Evolutionary conservation across 2,113 vertebrate species (phyloP).

Genomic region (Chaetodon auriga): DNA sequence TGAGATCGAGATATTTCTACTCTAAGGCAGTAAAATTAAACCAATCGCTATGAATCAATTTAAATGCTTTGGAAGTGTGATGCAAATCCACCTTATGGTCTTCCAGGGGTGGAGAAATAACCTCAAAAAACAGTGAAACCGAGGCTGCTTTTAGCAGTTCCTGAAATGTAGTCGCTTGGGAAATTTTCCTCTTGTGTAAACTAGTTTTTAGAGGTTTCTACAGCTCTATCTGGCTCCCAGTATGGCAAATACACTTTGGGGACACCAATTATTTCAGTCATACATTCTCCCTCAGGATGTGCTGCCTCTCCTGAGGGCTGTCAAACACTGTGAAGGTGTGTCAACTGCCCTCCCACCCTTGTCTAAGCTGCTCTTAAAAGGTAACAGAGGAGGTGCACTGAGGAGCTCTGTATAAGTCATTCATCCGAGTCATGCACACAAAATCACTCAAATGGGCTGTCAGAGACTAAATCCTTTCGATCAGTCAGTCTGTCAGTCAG

Average conservation of each 20-base stretch:
- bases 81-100: background rate
- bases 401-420: conserved; percentile 35
- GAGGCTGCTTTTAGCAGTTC: background rate
- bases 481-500: conserved; percentile 20
- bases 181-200: conserved; percentile 5
- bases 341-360: conserved; percentile 34
- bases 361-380: conserved; percentile 32
- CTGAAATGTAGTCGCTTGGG: background rate
- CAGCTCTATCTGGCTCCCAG: background rate
- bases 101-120: background rate
- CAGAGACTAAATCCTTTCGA: conserved; percentile 37
- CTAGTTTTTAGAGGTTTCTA: conserved; percentile 7
- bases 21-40: background rate
- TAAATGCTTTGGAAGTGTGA: background rate
- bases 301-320: conserved; percentile 25
- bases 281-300: conserved; percentile 20
- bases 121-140: conserved; percentile 13
- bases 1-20: background rate
- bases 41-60: background rate
- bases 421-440: conserved; percentile 38
- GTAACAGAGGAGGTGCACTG: conserved; percentile 9
- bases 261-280: conserved; percentile 3
- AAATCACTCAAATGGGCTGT: conserved; percentile 52
- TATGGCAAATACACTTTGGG: conserved; percentile 19
- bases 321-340: conserved; percentile 34